Conservation (phyloP, 2,113 vertebrate genomes). For the Corythornis madagascariensis region DNA sequence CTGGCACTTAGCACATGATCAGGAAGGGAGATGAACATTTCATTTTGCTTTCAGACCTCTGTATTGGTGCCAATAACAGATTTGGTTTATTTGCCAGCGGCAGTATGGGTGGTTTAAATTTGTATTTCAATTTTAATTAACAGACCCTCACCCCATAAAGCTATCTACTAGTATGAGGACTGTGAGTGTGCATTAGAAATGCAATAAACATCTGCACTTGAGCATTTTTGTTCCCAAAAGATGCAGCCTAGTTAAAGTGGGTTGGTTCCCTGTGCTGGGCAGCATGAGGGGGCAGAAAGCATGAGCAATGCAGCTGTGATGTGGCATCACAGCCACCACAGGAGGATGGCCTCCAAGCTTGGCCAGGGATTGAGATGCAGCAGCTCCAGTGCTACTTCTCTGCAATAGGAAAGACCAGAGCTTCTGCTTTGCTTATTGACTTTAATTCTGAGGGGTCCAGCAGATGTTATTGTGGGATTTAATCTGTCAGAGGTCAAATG, state of each 20-base stretch:
- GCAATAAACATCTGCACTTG: too few species aligned
- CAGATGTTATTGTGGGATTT: background rate
- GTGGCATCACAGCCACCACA: background rate
- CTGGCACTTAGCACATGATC: background rate
- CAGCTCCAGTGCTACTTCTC: background rate
- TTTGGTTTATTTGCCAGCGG: background rate
- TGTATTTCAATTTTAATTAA: background rate
- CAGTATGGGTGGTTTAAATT: background rate
- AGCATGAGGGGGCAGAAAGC: background rate
- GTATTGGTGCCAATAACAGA: background rate
- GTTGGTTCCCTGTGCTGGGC: accelerated
- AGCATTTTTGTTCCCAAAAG: background rate
- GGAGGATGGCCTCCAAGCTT: background rate
- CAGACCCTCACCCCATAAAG: background rate
- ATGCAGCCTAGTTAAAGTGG: background rate
- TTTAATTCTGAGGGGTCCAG: background rate
- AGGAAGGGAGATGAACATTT: background rate
- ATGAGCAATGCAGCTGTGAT: background rate
- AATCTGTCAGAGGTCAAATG: background rate
- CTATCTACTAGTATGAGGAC: background rate
- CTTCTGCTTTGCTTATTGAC: background rate
- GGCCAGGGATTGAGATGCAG: background rate
- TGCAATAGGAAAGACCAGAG: accelerated
- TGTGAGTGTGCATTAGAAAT: background rate
- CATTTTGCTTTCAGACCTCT: background rate